phyloP scores from a whole-genome alignment of 2,113 vertebrate genomes.

The Symphodus melops region DNA sequence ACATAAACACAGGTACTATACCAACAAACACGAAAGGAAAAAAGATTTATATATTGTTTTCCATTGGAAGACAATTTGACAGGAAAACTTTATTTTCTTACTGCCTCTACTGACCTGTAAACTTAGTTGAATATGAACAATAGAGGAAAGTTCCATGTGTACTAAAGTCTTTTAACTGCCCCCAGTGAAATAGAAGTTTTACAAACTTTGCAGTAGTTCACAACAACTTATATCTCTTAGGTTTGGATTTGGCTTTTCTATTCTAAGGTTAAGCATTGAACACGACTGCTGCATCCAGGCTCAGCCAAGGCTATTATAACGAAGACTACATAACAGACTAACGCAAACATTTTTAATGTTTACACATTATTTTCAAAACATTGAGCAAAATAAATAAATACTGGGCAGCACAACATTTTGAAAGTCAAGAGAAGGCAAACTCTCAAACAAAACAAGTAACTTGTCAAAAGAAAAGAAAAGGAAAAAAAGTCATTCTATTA shows the following conservation, averaged over 20 bases:
- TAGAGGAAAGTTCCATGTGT: background rate
- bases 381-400: too few relatives aligned
- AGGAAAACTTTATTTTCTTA: background rate
- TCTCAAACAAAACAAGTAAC: too few relatives aligned
- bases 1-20: background rate
- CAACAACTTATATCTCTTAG: background rate
- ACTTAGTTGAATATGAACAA: background rate
- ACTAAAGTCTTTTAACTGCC: conserved; percentile 15
- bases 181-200: conserved; percentile 7
- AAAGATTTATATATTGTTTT: conserved; percentile 2
- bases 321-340: too few relatives aligned
- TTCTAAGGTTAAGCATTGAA: too few relatives aligned
- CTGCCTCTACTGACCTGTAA: conserved; percentile 17
- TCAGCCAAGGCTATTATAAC: too few relatives aligned
- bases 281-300: too few relatives aligned
- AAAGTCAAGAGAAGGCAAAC: too few relatives aligned
- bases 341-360: too few relatives aligned
- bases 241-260: background rate
- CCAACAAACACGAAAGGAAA: background rate
- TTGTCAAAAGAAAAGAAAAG: too few relatives aligned
- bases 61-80: background rate
- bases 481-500: too few relatives aligned
- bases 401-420: too few relatives aligned
- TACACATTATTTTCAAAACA: too few relatives aligned
- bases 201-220: background rate